Evolutionary conservation across 1,140 invertebrate genomes (phyloP).

Genomic region (Drosophila tropicalis): DNA sequence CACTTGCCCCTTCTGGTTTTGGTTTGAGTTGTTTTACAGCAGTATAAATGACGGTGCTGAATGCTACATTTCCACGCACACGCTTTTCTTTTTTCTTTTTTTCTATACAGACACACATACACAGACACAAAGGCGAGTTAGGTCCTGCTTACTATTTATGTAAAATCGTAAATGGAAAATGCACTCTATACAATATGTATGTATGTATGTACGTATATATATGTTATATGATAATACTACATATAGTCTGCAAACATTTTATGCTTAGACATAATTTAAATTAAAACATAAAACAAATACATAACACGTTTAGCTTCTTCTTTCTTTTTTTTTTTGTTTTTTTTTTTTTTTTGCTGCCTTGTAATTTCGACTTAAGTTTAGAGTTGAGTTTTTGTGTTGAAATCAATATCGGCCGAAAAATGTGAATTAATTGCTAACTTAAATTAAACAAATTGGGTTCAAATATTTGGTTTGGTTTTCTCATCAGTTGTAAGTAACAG

Average conservation of each 20-base stretch:
- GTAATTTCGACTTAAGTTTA: conserved; percentile 61
- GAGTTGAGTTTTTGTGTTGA: conserved; percentile 26
- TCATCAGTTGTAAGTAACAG: conserved; percentile 69
- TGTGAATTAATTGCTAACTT: conserved; percentile 76
- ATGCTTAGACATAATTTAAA: conserved; percentile 66
- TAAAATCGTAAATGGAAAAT: conserved; percentile 48
- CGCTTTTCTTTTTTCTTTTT: neutral
- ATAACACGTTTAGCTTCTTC: conserved; percentile 46
- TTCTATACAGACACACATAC: conserved; percentile 4
- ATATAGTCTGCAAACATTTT: conserved; percentile 45
- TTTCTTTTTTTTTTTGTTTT: neutral
- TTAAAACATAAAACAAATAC: conserved; percentile 60
- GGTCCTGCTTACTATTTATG: conserved; percentile 21
- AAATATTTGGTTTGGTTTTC: conserved; percentile 81
- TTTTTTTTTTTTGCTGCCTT: conserved; percentile 11
- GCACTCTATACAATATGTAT: conserved; percentile 47
- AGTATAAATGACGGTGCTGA: conserved; percentile 46
- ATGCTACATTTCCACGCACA: conserved; percentile 60
- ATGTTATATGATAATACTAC: conserved; percentile 60
- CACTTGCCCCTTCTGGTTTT: conserved; percentile 2
- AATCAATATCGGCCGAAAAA: conserved; percentile 54
- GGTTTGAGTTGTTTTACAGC: conserved; percentile 44
- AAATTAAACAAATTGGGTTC: conserved; percentile 73
- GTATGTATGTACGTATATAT: neutral
- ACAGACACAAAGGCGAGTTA: conserved; percentile 30